Conservation (phyloP, 2,888 invertebrate species). For the Ochropacha duplaris region DNA sequence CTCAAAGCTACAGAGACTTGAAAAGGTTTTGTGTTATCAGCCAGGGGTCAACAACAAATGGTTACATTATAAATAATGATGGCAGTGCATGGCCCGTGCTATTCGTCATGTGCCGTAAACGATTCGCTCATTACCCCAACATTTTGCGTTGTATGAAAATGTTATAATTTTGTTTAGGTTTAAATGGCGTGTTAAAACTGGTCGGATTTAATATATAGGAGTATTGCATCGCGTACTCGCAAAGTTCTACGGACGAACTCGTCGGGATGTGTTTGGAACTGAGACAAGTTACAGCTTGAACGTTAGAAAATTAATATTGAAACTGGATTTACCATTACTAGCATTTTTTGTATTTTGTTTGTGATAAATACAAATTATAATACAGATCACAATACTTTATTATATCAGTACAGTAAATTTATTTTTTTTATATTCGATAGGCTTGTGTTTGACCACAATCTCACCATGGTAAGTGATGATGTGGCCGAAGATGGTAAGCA, state of each 20-base stretch:
- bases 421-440: no score
- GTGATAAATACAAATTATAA: no score
- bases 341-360: no score
- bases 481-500: no score
- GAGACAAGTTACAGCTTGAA: constrained; percentile 29
- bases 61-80: constrained; percentile 69
- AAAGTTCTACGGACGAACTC: constrained; percentile 44
- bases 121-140: constrained; percentile 61
- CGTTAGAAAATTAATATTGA: constrained; percentile 8
- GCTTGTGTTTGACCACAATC: no score
- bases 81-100: constrained; percentile 44
- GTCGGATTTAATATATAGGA: background rate
- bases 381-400: no score
- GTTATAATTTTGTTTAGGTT: background rate
- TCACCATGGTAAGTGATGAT: no score
- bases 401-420: no score
- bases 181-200: constrained; percentile 1
- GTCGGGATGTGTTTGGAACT: constrained; percentile 35
- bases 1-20: constrained; percentile 1
- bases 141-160: constrained; percentile 1
- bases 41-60: constrained; percentile 39
- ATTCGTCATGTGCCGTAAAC: constrained; percentile 68
- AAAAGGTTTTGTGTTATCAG: constrained; percentile 10
- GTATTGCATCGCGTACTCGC: background rate
- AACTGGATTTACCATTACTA: background rate